Percentiles rank a stretch among this genome's conserved stretches.
phyloP scores from a whole-genome alignment of 2,113 vertebrate species.

The Sula dactylatra region DNA sequence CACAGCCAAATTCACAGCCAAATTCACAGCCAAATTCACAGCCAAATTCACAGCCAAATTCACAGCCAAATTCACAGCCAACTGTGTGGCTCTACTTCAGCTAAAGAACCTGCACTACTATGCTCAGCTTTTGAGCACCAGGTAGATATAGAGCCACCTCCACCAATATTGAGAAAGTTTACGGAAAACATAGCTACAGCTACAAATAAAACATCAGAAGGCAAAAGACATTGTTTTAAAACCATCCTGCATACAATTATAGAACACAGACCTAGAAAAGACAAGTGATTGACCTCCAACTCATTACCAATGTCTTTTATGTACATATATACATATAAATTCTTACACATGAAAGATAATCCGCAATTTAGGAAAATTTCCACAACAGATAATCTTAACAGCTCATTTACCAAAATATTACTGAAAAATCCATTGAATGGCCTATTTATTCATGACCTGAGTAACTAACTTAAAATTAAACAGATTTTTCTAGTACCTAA shows the following conservation, averaged over 20 bases:
- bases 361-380: background rate
- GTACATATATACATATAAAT: rapidly evolving
- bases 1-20: background rate
- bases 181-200: background rate
- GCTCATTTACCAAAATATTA: background rate
- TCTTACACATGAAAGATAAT: background rate
- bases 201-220: background rate
- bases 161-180: background rate
- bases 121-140: background rate
- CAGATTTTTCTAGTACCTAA: background rate
- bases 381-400: background rate
- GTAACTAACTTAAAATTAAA: background rate
- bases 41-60: background rate
- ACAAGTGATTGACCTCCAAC: background rate
- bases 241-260: background rate
- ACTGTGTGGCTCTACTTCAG: background rate
- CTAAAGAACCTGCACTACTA: background rate
- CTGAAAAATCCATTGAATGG: background rate
- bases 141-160: background rate
- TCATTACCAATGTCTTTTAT: background rate
- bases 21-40: background rate
- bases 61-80: background rate
- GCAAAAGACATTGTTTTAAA: background rate
- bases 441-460: background rate
- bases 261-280: background rate